phyloP scores from a whole-genome alignment of 1,140 invertebrate species.

The Lysiphlebus fabarum region DNA sequence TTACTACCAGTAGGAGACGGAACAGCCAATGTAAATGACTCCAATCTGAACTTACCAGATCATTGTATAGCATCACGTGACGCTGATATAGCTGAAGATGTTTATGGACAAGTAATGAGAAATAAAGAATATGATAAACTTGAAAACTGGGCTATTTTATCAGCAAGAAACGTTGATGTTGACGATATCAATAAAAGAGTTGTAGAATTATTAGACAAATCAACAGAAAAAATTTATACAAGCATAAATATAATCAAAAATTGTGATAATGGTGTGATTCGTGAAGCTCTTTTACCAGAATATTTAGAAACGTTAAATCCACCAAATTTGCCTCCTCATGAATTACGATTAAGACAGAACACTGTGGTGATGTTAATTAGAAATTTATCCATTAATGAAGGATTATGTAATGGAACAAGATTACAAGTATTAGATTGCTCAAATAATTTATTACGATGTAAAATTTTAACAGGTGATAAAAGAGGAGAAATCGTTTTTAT shows the following conservation, averaged over 20 bases:
- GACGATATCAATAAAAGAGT: constrained; percentile 24
- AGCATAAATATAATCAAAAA: neutral
- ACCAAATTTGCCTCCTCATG: constrained; percentile 7
- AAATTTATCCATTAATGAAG: constrained; percentile 17
- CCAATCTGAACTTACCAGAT: constrained; percentile 17
- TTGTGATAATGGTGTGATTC: neutral
- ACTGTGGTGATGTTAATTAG: constrained; percentile 18
- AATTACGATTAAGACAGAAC: constrained; percentile 17
- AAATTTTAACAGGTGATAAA: constrained; percentile 22
- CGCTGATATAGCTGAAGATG: constrained; percentile 16
- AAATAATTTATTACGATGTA: constrained; percentile 22
- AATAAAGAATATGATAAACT: constrained; percentile 16
- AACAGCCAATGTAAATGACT: constrained; percentile 7
- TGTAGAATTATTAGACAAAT: constrained; percentile 17
- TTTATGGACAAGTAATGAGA: constrained; percentile 13
- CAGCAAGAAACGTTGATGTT: constrained; percentile 22
- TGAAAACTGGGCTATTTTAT: constrained; percentile 20
- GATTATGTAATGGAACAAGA: constrained; percentile 24
- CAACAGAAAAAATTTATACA: constrained; percentile 14
- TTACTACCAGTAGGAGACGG: constrained; percentile 25
- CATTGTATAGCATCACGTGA: constrained; percentile 3
- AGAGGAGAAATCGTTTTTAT: constrained; percentile 23
- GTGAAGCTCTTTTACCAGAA: constrained; percentile 19
- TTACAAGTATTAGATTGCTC: constrained; percentile 22
- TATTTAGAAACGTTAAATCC: constrained; percentile 21